These are phyloP conservation scores for Euwallacea fornicatus DNA, from an alignment of 1,140 invertebrate species.

Conservation along the genomic window DNA sequence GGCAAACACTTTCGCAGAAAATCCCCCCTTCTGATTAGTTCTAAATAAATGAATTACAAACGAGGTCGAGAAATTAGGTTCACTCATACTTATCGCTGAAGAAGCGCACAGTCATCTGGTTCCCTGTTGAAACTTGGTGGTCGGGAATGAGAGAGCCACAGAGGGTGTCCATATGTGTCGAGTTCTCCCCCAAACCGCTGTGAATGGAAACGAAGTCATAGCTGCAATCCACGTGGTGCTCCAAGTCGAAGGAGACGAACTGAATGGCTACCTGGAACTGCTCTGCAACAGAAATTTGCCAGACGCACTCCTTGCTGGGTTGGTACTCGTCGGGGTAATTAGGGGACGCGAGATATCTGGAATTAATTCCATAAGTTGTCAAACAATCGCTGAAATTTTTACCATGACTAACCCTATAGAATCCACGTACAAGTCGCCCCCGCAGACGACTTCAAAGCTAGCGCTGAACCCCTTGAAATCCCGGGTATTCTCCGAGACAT, in stretches of 20 bases:
- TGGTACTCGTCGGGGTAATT: constrained; percentile 97
- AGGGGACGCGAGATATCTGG: constrained; percentile 88
- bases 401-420: constrained; percentile 18
- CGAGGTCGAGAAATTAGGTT: not conserved
- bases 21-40: constrained; percentile 83
- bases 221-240: constrained; percentile 96
- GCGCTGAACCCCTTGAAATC: constrained; percentile 77
- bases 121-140: constrained; percentile 83
- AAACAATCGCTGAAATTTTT: not conserved
- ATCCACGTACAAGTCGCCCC: constrained; percentile 50
- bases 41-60: not conserved
- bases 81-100: constrained; percentile 86
- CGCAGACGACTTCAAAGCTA: constrained; percentile 88
- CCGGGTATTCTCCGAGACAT: constrained; percentile 67
- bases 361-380: constrained; percentile 59
- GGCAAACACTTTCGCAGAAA: constrained; percentile 92
- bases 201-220: constrained; percentile 94
- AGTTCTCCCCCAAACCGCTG: constrained; percentile 75
- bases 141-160: constrained; percentile 94
- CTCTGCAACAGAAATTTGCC: constrained; percentile 88
- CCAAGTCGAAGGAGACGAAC: constrained; percentile 85
- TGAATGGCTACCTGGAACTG: constrained; percentile 80
- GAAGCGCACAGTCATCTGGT: constrained; percentile 91
- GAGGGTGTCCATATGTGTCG: constrained; percentile 83
- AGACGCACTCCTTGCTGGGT: constrained; percentile 93